phyloP scores from a whole-genome alignment of 2,113 vertebrate genomes.

The Neolamprologus ventralis region DNA sequence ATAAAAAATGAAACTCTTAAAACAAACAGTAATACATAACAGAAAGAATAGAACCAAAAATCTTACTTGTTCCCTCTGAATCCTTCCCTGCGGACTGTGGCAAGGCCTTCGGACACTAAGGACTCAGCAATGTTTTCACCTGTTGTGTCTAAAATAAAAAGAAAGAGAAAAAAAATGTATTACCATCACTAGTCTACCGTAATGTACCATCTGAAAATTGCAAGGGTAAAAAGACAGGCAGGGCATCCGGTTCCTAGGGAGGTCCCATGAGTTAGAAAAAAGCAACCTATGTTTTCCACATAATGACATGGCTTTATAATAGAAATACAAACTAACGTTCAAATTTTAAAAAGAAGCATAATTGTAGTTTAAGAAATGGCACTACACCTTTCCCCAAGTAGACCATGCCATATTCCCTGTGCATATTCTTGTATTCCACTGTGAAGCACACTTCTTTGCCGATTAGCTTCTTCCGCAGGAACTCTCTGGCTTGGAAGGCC shows the following conservation, averaged over 20 bases:
- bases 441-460: conserved; percentile 98
- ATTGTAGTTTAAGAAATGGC: not conserved
- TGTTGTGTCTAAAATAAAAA: conserved; percentile 72
- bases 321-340: not conserved
- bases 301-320: not conserved
- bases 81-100: conserved; percentile 87
- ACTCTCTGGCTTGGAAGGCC: conserved; percentile 94
- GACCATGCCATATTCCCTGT: conserved; percentile 92
- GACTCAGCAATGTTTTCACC: conserved; percentile 94
- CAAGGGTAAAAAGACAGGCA: not conserved
- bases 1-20: not conserved
- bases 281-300: not conserved
- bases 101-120: conserved; percentile 86
- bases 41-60: not conserved
- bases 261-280: no score
- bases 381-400: conserved; percentile 83
- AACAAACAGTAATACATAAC: not conserved
- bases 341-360: not conserved
- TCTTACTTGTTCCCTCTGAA: conserved; percentile 90
- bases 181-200: not conserved
- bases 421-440: conserved; percentile 88
- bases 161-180: not conserved
- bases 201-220: not conserved
- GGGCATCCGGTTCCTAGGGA: not conserved
- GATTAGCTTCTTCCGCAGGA: conserved; percentile 93